Conservation (phyloP, 2,888 invertebrate species). For the Philonicus albiceps region DNA sequence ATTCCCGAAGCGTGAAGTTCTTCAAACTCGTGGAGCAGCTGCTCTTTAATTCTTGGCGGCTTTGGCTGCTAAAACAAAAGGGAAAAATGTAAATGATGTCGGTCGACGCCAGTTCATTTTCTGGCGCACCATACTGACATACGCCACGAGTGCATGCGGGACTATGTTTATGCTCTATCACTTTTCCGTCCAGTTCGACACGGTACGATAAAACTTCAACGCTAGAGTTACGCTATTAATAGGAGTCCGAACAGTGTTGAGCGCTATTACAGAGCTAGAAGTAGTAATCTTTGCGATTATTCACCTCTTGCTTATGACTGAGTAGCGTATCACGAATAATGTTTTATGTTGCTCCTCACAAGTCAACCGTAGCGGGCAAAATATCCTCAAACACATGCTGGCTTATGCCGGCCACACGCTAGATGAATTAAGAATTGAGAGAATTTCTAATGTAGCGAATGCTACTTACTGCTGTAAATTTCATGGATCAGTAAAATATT, state of each 20-base stretch:
- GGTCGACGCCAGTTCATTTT: background rate
- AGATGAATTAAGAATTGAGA: background rate
- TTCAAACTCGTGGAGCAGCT: background rate
- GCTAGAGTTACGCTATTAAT: slow-evolving; percentile 35
- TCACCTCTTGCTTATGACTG: slow-evolving; percentile 26
- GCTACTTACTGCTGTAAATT: background rate
- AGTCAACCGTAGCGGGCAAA: background rate
- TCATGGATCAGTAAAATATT: background rate
- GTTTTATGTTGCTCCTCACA: background rate
- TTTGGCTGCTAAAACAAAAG: background rate
- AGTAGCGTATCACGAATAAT: background rate
- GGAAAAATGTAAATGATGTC: slow-evolving; percentile 18
- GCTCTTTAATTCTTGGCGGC: background rate
- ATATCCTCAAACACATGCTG: background rate
- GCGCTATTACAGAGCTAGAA: background rate
- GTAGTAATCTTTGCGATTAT: slow-evolving; percentile 7
- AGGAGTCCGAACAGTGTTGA: background rate
- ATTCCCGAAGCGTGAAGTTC: slow-evolving; percentile 20
- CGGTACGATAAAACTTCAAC: background rate
- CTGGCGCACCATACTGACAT: slow-evolving; percentile 20
- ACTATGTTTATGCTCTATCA: slow-evolving; percentile 17
- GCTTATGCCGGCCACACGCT: background rate
- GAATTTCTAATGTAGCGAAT: background rate
- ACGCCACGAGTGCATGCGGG: slow-evolving; percentile 28
- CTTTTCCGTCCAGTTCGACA: background rate